phyloP scores from a whole-genome alignment of 2,797 vertebrate species.

The Spatula versicolor region DNA sequence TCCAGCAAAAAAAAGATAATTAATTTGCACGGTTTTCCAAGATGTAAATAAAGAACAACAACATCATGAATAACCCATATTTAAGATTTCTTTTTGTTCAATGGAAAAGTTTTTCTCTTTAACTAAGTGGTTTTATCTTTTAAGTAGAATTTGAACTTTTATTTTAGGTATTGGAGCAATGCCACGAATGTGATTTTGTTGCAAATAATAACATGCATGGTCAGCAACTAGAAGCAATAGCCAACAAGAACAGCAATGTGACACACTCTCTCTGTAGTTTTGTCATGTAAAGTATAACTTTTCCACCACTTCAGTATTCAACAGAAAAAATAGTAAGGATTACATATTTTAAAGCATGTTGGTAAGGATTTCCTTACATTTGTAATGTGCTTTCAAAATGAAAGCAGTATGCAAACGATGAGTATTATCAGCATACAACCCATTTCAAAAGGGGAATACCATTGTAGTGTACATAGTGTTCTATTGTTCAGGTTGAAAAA shows the following conservation, averaged over 20 bases:
- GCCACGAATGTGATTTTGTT: not conserved
- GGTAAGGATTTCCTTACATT: slow-evolving; percentile 31
- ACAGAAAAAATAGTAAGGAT: slow-evolving; percentile 22
- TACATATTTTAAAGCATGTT: slow-evolving; percentile 14
- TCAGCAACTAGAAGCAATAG: not conserved
- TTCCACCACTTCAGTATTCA: not conserved
- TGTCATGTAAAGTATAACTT: slow-evolving; percentile 1
- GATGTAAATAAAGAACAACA: not conserved
- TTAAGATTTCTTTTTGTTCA: not conserved
- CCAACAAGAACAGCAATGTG: not conserved
- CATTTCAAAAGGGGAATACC: slow-evolving; percentile 39
- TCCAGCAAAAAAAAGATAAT: not conserved
- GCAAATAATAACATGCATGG: not conserved
- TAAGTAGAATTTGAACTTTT: slow-evolving; percentile 12
- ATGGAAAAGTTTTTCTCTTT: not conserved
- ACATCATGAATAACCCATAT: not conserved
- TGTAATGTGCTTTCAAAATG: slow-evolving; percentile 23
- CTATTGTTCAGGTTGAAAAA: slow-evolving; percentile 46
- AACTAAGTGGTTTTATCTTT: slow-evolving; percentile 6
- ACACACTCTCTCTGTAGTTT: not conserved
- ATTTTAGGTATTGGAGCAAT: not conserved
- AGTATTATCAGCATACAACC: slow-evolving; percentile 37
- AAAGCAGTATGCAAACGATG: slow-evolving; percentile 48
- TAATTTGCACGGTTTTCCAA: not conserved
- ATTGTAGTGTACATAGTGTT: not conserved